Base-by-base conservation (phyloP, 2,797 vertebrate genomes). In the Fistularia commersonii region DNA sequence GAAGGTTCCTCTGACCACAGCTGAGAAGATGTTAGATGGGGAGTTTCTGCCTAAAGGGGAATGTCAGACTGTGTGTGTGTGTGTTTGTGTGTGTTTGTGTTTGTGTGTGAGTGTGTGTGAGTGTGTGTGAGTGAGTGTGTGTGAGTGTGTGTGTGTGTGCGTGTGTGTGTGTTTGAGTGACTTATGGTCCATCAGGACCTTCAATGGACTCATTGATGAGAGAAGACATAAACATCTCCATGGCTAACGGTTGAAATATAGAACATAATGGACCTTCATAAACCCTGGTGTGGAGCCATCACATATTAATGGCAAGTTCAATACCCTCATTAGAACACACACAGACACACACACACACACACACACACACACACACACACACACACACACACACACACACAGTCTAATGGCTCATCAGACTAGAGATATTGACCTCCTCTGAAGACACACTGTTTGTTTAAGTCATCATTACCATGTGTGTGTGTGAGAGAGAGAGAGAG, bases 171-270 rank as follows among this genome's bases (percentile, higher is more conserved):
- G n/a, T n/a, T n/a, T n/a, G 37, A 11, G 40, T 64, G 69, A 77
- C 62, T 72, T 52, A 62, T 48, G 52, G 65, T 41, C 61, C 66
- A 66, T 55, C 72, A 49, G 45, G 32, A 64, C 72, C 74, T 77
- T 61, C 75, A 80, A 87, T 79, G 64, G 71, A 76, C 64, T 73
- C 62, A 68, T 82, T 82, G 79, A 78, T 82, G 77, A 72, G 71
- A 43, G 78, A 78, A 79, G 69, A 71, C 66, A 70, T 68, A 82
- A 81, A 74, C 76, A 81, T 81, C 83, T 77, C 72, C 80, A 81
- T 74, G 75, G 80, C 77, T 86, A 82, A 83, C 69, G 80, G 74
- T 71, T 80, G 80, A 88, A 81, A 85, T 80, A 87, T 82, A 65
- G 66, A 62, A 69, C 58, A 75, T 77, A 88, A 85, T 85, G 78